Percentiles rank a stretch among this genome's conserved stretches.
Conservation (phyloP, 2,888 invertebrate genomes). For the Mimumesa dahlbomi region DNA sequence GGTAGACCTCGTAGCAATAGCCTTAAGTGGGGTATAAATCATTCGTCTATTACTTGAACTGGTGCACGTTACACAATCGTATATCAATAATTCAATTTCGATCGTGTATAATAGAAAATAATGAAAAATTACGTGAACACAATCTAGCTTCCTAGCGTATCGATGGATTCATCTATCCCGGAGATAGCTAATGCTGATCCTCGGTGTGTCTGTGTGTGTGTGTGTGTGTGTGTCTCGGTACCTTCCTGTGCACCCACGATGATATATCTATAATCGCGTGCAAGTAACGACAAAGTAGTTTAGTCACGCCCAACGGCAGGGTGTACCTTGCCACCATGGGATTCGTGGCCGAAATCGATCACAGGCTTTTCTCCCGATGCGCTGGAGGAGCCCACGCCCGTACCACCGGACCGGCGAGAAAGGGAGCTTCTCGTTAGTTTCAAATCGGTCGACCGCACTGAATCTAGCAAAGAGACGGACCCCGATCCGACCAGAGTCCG, state of each 20-base stretch:
- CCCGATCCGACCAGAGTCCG: constrained; percentile 32
- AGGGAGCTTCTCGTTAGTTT: constrained; percentile 60
- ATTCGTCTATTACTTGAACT: no score
- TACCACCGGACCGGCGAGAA: constrained; percentile 47
- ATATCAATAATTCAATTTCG: neutral
- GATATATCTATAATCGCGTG: constrained; percentile 44
- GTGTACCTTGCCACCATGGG: constrained; percentile 22
- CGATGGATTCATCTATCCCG: constrained; percentile 24
- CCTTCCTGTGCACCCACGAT: no score
- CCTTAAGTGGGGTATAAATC: no score
- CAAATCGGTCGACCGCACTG: constrained; percentile 59
- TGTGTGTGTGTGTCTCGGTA: no score
- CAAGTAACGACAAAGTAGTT: constrained; percentile 40
- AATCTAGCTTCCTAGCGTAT: constrained; percentile 9
- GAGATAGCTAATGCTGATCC: no score
- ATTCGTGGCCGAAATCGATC: constrained; percentile 47
- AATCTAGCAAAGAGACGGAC: constrained; percentile 52
- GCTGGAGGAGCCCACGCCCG: constrained; percentile 16
- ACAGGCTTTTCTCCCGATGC: constrained; percentile 30
- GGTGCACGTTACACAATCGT: no score
- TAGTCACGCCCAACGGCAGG: constrained; percentile 42
- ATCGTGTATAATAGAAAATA: neutral
- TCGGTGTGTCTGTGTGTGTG: no score
- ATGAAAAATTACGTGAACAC: neutral
- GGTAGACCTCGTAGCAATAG: no score